phyloP scores from a whole-genome alignment of 2,797 vertebrate species.

The Leontopithecus rosalia region DNA sequence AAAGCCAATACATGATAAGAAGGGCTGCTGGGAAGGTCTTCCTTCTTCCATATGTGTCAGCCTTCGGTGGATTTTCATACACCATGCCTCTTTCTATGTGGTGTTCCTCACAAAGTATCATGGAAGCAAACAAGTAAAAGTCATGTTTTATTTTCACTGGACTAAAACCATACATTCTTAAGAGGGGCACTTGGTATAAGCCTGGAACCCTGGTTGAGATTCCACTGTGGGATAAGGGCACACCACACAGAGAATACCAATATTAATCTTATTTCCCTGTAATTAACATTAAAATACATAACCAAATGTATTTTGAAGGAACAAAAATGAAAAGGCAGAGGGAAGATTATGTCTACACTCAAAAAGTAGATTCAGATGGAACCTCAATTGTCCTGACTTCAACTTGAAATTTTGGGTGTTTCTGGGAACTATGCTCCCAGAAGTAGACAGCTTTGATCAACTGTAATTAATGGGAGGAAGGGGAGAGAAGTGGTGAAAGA shows the following conservation, averaged over 20 bases:
- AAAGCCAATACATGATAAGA: neutral
- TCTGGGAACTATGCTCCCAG: neutral
- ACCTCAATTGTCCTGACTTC: neutral
- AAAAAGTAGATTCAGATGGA: neutral
- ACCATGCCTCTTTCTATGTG: neutral
- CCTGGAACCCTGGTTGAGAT: neutral
- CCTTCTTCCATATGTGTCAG: neutral
- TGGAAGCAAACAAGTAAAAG: neutral
- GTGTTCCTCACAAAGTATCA: neutral
- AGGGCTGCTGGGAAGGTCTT: fast-evolving
- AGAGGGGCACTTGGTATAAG: neutral
- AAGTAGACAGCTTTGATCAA: neutral
- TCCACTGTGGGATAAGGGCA: neutral
- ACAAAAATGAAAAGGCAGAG: neutral
- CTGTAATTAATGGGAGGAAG: neutral
- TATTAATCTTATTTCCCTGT: neutral
- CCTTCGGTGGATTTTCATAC: neutral
- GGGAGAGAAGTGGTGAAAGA: neutral
- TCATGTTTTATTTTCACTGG: neutral
- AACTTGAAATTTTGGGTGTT: neutral
- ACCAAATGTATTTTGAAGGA: neutral
- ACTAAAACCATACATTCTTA: neutral
- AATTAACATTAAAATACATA: neutral
- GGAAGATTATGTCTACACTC: neutral
- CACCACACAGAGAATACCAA: neutral